phyloP scores from a whole-genome alignment of 1,140 invertebrate genomes.

The Microplitis mediator region DNA sequence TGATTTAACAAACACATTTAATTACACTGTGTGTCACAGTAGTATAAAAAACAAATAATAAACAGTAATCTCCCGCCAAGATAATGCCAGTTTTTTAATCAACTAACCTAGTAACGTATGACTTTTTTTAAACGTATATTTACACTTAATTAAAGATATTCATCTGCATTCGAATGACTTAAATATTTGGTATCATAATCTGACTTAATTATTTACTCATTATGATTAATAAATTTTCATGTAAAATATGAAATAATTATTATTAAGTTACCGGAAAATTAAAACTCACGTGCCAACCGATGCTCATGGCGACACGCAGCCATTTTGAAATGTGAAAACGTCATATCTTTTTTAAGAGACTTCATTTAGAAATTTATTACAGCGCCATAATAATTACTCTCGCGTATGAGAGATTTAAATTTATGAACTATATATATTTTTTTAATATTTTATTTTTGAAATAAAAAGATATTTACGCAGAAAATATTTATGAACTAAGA shows the following conservation, averaged over 20 bases:
- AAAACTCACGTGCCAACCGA: slow-evolving; percentile 4
- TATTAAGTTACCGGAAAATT: neutral
- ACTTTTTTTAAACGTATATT: neutral
- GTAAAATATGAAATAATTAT: neutral
- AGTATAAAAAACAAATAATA: neutral
- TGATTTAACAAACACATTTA: neutral
- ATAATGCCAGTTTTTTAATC: neutral
- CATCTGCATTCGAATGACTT: neutral
- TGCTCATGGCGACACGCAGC: neutral
- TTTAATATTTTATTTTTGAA: too few species aligned
- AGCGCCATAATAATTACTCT: too few species aligned
- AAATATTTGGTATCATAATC: neutral
- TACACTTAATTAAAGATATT: neutral
- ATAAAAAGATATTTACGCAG: too few species aligned
- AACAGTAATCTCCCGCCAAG: slow-evolving; percentile 9
- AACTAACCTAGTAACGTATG: neutral
- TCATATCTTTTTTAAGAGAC: too few species aligned
- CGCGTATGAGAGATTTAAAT: too few species aligned
- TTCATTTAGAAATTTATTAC: too few species aligned
- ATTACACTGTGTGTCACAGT: neutral
- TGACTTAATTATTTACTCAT: neutral
- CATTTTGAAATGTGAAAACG: neutral
- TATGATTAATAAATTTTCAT: neutral
- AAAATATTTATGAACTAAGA: too few species aligned
- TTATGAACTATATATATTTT: too few species aligned